These are phyloP conservation scores for Sylvilagus bachmani DNA, from an alignment of 2,113 vertebrate genomes.

Conservation along the genomic window DNA sequence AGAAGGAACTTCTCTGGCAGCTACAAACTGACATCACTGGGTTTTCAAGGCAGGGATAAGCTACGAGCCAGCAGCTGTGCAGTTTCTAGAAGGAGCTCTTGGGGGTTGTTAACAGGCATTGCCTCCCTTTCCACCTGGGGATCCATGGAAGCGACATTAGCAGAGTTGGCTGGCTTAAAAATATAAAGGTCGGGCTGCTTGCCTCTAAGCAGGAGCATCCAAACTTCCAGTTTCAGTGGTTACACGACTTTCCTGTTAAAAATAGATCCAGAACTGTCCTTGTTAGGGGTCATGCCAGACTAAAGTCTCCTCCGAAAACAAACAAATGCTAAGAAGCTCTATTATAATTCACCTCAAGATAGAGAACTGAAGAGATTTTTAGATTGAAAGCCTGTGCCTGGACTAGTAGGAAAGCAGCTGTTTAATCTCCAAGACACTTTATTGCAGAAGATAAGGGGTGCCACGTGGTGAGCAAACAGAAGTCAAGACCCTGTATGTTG, in stretches of 20 bases:
- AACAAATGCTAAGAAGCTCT: neutral
- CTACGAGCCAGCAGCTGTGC: neutral
- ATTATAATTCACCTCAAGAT: neutral
- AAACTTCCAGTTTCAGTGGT: neutral
- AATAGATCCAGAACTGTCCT: neutral
- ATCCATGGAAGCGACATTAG: neutral
- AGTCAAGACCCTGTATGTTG: neutral
- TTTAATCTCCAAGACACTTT: neutral
- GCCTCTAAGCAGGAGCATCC: neutral
- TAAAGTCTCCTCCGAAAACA: neutral
- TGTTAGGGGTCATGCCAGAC: neutral
- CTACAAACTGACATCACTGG: neutral
- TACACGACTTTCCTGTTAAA: neutral
- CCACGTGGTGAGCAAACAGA: neutral
- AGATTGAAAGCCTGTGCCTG: neutral
- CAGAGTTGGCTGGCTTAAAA: neutral
- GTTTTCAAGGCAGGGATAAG: neutral
- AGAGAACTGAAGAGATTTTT: slow-evolving; percentile 14
- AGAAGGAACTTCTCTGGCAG: neutral
- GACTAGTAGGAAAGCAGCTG: neutral
- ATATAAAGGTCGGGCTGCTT: neutral
- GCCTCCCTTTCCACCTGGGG: neutral
- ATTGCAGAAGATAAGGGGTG: neutral
- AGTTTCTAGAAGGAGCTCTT: neutral
- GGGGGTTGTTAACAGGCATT: fast-evolving